phyloP scores from a whole-genome alignment of 2,888 invertebrate genomes.

The Hemaris fuciformis region DNA sequence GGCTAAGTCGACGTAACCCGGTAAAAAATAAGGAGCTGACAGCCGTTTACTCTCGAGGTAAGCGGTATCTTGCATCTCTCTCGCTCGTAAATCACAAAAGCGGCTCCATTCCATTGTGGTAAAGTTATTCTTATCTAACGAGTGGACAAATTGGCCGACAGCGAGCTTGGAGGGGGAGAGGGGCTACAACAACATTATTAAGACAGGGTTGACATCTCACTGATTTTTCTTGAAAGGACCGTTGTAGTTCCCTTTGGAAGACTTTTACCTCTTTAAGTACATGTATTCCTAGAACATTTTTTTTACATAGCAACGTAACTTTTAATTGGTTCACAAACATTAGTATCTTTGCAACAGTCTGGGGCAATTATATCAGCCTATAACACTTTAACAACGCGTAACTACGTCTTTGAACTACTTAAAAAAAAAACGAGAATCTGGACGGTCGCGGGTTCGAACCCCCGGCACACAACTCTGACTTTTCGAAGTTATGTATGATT shows the following conservation, averaged over 20 bases:
- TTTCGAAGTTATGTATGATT: no score
- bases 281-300: no score
- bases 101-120: not conserved
- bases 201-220: not conserved
- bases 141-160: not conserved
- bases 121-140: slow-evolving; percentile 2
- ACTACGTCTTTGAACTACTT: no score
- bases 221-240: not conserved
- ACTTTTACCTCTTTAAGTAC: not conserved
- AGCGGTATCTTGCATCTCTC: not conserved
- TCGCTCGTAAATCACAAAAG: not conserved
- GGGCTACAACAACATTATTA: not conserved
- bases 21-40: not conserved
- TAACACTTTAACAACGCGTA: no score
- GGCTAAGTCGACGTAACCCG: not conserved
- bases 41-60: not conserved
- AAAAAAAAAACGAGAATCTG: no score
- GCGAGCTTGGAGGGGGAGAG: not conserved
- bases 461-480: no score
- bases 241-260: not conserved
- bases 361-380: no score
- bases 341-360: no score
- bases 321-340: no score
- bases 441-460: no score
- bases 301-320: no score